These are phyloP conservation scores for Drosophila falleni DNA, from an alignment of 2,888 invertebrate species.

Conservation along the genomic window DNA sequence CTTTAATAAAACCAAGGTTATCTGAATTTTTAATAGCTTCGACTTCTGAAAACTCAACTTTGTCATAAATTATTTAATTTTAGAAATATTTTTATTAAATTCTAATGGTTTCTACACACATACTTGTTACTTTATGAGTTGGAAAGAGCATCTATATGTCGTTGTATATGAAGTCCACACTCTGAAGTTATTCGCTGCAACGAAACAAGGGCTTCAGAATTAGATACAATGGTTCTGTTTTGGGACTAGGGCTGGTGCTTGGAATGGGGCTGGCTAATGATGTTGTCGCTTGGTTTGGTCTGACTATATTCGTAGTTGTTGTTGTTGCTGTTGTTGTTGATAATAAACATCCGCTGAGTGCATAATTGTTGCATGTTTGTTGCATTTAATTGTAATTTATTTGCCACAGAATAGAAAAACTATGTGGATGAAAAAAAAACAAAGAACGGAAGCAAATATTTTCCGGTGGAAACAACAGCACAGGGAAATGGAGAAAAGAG, in stretches of 20 bases:
- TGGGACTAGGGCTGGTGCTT: slow-evolving; percentile 11
- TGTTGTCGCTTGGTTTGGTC: slow-evolving; percentile 56
- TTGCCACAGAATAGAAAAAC: slow-evolving; percentile 61
- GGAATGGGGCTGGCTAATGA: slow-evolving; percentile 59
- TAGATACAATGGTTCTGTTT: slow-evolving; percentile 22
- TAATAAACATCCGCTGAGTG: slow-evolving; percentile 71
- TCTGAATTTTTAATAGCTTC: no score
- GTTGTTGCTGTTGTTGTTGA: slow-evolving; percentile 58
- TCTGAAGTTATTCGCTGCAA: slow-evolving; percentile 6
- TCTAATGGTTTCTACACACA: neutral
- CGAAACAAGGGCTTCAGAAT: slow-evolving; percentile 26
- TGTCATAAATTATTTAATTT: neutral
- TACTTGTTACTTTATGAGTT: neutral
- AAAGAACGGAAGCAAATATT: slow-evolving; percentile 77
- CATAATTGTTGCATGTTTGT: slow-evolving; percentile 73
- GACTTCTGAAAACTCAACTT: neutral
- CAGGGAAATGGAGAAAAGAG: slow-evolving; percentile 24
- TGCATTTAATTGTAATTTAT: slow-evolving; percentile 79
- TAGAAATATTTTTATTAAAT: neutral
- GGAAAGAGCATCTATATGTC: slow-evolving; percentile 21
- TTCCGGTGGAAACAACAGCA: slow-evolving; percentile 72
- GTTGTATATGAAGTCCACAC: neutral
- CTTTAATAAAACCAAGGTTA: no score
- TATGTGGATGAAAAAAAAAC: slow-evolving; percentile 29
- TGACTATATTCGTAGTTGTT: slow-evolving; percentile 22